These are phyloP conservation scores for Neogobius melanostomus DNA, from an alignment of 2,113 vertebrate genomes.

Conservation along the genomic window DNA sequence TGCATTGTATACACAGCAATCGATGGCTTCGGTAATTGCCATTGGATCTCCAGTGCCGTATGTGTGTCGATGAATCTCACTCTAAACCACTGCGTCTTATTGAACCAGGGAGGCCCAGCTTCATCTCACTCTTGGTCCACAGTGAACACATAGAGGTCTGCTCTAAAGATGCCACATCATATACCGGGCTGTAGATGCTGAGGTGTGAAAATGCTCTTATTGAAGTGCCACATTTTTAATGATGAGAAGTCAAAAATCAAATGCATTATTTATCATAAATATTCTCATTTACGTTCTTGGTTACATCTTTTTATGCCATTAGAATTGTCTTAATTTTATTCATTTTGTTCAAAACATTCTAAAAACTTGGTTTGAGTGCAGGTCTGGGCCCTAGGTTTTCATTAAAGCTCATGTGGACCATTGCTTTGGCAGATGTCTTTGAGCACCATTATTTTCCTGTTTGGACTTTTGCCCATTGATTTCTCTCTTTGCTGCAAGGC, in stretches of 20 bases:
- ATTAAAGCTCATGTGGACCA: neutral
- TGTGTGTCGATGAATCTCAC: conserved; percentile 62
- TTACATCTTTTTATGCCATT: too few relatives aligned
- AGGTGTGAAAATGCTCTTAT: neutral
- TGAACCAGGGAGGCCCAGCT: conserved; percentile 34
- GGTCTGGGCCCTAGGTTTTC: neutral
- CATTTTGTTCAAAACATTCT: too few relatives aligned
- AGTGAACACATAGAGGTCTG: conserved; percentile 27
- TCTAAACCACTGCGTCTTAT: conserved; percentile 45
- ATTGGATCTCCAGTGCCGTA: conserved; percentile 42
- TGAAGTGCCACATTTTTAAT: neutral
- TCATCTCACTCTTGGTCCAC: conserved; percentile 33
- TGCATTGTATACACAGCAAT: conserved; percentile 52
- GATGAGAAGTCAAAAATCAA: neutral
- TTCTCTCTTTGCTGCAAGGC: neutral
- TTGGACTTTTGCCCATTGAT: neutral
- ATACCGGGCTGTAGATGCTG: neutral
- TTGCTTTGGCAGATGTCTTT: neutral
- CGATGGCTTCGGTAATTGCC: conserved; percentile 59
- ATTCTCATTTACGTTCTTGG: too few relatives aligned
- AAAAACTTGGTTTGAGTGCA: neutral
- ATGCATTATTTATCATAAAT: neutral
- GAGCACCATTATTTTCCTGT: too few relatives aligned
- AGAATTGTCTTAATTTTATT: too few relatives aligned
- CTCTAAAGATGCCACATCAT: conserved; percentile 18